A percentile compares a stretch with the other conserved stretches of the same genome.
phyloP scores from a whole-genome alignment of 2,888 invertebrate species.

The Steinernema hermaphroditum region DNA sequence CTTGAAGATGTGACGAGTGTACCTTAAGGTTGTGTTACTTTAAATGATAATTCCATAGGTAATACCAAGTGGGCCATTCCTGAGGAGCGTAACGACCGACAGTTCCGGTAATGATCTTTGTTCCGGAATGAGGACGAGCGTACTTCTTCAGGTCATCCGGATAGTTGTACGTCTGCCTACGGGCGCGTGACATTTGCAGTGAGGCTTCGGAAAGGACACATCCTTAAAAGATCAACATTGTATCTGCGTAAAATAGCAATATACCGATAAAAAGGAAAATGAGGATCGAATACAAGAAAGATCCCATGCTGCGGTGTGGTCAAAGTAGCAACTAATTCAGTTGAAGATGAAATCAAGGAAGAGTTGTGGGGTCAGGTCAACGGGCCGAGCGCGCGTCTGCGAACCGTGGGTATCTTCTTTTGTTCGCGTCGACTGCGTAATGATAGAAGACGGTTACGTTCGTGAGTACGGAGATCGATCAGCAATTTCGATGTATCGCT shows the following conservation, averaged over 20 bases:
- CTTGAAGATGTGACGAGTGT: constrained; percentile 49
- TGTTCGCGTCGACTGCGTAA: background rate
- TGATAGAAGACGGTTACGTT: constrained; percentile 13
- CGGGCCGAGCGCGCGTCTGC: constrained; percentile 22
- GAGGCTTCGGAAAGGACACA: background rate
- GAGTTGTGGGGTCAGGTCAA: constrained; percentile 25
- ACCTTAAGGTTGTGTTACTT: constrained; percentile 35
- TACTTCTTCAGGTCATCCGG: constrained; percentile 48
- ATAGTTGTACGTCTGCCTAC: constrained; percentile 46
- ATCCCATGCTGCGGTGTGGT: background rate
- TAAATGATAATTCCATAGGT: background rate
- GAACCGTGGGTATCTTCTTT: background rate
- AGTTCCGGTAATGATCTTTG: constrained; percentile 48
- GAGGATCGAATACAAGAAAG: background rate
- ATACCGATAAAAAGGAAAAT: constrained; percentile 6
- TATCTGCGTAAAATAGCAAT: background rate
- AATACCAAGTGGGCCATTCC: constrained; percentile 50
- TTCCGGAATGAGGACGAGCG: constrained; percentile 46
- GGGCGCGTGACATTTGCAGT: background rate
- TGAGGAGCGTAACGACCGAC: constrained; percentile 49
- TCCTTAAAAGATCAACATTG: background rate
- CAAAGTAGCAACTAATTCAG: constrained; percentile 26
- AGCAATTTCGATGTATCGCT: background rate
- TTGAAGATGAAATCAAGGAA: constrained; percentile 30
- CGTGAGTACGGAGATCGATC: constrained; percentile 17